phyloP scores from a whole-genome alignment of 92 coral and sea anemone species.

The Umimayanthus chanpuru region DNA sequence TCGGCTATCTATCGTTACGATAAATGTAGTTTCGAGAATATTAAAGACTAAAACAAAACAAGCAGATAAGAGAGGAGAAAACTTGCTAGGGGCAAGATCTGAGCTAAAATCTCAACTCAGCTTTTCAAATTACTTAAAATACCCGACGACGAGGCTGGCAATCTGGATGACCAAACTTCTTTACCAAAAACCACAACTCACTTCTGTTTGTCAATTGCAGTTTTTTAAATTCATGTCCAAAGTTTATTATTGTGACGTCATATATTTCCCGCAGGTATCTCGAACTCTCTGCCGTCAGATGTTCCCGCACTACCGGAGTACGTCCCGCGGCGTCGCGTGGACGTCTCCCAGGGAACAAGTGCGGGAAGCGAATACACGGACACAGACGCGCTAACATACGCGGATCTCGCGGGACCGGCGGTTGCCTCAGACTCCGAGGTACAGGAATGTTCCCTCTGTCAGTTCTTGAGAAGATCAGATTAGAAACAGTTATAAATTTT shows the following conservation, averaged over 20 bases:
- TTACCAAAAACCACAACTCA: no score
- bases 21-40: no score
- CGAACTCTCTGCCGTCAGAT: constrained; percentile 55
- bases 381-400: constrained; percentile 87
- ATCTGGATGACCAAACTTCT: no score
- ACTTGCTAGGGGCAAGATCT: no score
- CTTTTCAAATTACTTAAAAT: no score
- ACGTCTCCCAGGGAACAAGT: constrained; percentile 66
- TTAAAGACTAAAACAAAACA: no score
- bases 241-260: background rate
- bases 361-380: constrained; percentile 81
- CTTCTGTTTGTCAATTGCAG: background rate
- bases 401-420: constrained; percentile 63
- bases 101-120: no score
- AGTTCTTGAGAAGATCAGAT: background rate
- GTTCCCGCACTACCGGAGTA: constrained; percentile 64
- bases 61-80: no score
- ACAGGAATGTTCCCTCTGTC: constrained; percentile 3
- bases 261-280: constrained; percentile 31
- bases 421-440: constrained; percentile 70
- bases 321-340: constrained; percentile 63
- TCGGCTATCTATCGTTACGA: no score
- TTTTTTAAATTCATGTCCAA: background rate
- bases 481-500: no score
- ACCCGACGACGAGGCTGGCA: no score